These are phyloP conservation scores for Tympanoctomys barrerae DNA, from an alignment of 2,797 vertebrate genomes.

Conservation along the genomic window DNA sequence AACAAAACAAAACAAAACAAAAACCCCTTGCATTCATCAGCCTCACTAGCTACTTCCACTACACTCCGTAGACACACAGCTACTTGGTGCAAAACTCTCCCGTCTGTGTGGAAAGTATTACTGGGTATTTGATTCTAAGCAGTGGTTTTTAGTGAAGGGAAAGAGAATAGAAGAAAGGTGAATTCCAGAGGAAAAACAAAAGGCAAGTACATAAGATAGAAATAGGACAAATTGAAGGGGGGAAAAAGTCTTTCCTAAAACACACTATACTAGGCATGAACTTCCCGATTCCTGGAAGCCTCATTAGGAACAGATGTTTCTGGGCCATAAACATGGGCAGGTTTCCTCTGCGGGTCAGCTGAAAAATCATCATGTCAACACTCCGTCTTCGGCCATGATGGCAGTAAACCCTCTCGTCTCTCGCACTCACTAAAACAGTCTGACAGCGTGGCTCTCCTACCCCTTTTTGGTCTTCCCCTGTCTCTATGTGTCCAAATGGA, in stretches of 20 bases:
- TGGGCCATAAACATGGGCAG: not conserved
- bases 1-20: too few species aligned
- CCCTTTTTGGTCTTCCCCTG: too few species aligned
- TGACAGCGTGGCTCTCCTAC: fast-evolving
- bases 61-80: not conserved
- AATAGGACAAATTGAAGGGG: not conserved
- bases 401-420: not conserved
- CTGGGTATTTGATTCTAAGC: not conserved
- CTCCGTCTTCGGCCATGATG: not conserved
- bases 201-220: not conserved
- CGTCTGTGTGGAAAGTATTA: not conserved
- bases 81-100: not conserved
- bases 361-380: not conserved
- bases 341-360: not conserved
- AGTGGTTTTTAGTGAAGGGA: not conserved
- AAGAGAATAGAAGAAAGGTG: not conserved
- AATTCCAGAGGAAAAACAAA: not conserved
- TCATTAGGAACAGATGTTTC: not conserved
- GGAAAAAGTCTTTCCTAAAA: not conserved
- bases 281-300: not conserved
- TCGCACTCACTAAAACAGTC: not conserved
- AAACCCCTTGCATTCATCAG: not conserved
- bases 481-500: not conserved
- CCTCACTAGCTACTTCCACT: not conserved
- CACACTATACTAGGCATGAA: not conserved